A percentile compares a stretch with the other conserved stretches of the same genome.
Evolutionary conservation across 2,113 vertebrate genomes (phyloP).

Genomic region (Rhynchomys soricoides): DNA sequence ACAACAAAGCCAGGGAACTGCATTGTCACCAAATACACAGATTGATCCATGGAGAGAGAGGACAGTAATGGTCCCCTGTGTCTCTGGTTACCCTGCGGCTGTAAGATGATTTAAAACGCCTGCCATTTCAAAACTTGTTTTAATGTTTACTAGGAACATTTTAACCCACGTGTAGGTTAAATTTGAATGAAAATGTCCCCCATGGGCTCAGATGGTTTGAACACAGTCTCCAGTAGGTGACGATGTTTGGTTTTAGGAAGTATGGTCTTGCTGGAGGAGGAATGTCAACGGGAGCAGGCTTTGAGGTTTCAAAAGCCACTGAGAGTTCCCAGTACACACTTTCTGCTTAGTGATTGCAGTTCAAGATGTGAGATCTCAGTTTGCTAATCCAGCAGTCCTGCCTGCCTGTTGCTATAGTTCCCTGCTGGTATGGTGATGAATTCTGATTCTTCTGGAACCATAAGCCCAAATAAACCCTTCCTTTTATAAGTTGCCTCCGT

Average conservation of each 20-base stretch:
- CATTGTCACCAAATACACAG: not conserved
- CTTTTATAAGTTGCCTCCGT: not conserved
- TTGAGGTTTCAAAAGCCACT: not conserved
- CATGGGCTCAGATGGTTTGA: not conserved
- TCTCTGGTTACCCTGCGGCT: not conserved
- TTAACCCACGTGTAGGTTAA: not conserved
- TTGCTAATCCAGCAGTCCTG: not conserved
- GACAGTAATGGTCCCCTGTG: not conserved
- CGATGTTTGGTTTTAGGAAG: not conserved
- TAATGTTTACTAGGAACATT: constrained; percentile 45
- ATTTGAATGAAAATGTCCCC: not conserved
- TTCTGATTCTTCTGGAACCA: not conserved
- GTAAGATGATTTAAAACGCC: not conserved
- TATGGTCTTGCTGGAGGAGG: not conserved
- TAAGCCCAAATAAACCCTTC: not conserved
- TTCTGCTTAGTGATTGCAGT: not conserved
- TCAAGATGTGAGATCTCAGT: not conserved
- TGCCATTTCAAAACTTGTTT: constrained; percentile 29
- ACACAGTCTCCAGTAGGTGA: not conserved
- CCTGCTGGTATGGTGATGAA: not conserved
- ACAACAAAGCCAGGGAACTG: not conserved
- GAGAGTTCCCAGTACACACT: not conserved
- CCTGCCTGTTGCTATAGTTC: not conserved
- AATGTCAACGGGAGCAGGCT: not conserved
- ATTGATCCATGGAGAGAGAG: not conserved